These are phyloP conservation scores for Brachyistius frenatus DNA, from an alignment of 2,113 vertebrate species.

Conservation along the genomic window DNA sequence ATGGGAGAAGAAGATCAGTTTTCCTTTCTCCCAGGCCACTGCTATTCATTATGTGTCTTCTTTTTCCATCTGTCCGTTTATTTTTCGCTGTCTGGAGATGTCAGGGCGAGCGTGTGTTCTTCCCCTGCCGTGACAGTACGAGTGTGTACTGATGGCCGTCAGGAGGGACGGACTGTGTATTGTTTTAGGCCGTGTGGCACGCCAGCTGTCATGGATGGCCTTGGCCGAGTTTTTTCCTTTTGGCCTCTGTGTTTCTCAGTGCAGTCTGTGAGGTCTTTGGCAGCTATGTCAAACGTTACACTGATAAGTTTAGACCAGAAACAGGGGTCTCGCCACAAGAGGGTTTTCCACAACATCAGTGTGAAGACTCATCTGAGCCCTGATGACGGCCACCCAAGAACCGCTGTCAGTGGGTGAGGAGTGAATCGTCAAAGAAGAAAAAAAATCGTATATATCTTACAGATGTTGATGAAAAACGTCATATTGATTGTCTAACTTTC, in stretches of 20 bases:
- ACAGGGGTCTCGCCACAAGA: constrained; percentile 11
- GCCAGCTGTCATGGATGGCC: constrained; percentile 76
- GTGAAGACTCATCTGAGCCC: constrained; percentile 23
- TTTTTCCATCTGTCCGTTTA: constrained; percentile 77
- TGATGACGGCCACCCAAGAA: constrained; percentile 51
- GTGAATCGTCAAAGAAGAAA: constrained; percentile 4
- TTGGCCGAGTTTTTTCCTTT: constrained; percentile 60
- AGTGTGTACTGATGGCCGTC: constrained; percentile 68
- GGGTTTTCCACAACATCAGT: constrained; percentile 37
- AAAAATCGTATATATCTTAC: not conserved
- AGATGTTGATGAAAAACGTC: constrained; percentile 20
- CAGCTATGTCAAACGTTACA: constrained; percentile 51
- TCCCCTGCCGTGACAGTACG: constrained; percentile 59
- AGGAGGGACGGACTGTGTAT: constrained; percentile 71
- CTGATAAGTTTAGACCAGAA: constrained; percentile 69
- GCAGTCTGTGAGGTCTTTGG: constrained; percentile 71
- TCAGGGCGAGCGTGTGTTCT: constrained; percentile 59
- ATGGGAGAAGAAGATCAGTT: constrained; percentile 53
- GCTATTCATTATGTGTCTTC: constrained; percentile 77
- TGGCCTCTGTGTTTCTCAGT: constrained; percentile 44
- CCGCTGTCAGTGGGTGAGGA: constrained; percentile 17
- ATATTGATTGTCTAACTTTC: constrained; percentile 1
- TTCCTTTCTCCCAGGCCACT: constrained; percentile 67
- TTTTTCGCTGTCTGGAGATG: constrained; percentile 79
- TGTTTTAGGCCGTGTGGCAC: constrained; percentile 72